These are phyloP conservation scores for Lasioglossum pauxillum DNA, from an alignment of 2,888 invertebrate species.

Conservation along the genomic window DNA sequence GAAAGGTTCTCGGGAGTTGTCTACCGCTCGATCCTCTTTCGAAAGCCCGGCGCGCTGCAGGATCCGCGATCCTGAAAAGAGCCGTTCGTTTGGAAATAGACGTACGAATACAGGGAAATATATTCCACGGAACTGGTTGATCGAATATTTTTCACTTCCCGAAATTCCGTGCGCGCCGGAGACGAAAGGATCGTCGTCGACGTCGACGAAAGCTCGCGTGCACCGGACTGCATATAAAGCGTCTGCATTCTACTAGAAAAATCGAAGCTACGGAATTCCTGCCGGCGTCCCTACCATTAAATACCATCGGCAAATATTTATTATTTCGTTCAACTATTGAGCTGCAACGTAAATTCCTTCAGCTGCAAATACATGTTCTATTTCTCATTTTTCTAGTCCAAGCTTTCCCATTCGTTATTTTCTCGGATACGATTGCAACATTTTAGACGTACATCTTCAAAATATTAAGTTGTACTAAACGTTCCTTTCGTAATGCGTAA, in stretches of 20 bases:
- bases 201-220: background rate
- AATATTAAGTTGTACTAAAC: too few species aligned
- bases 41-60: background rate
- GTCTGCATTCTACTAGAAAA: background rate
- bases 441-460: too few species aligned
- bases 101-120: background rate
- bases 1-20: background rate
- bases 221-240: conserved; percentile 20
- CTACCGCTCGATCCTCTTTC: background rate
- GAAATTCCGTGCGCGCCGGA: background rate
- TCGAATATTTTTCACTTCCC: background rate
- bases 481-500: too few species aligned
- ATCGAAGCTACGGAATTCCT: background rate
- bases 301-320: background rate
- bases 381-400: too few species aligned
- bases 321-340: background rate
- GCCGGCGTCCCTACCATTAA: background rate
- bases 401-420: too few species aligned
- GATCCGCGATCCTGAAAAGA: conserved; percentile 3
- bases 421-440: background rate
- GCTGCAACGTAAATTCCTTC: background rate
- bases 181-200: background rate
- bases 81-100: background rate
- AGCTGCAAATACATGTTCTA: background rate
- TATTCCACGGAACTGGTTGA: background rate